Evolutionary conservation across 35 echinoderm and acorn worm genomes (phyloP).

Genomic region (Chiridota heheva): DNA sequence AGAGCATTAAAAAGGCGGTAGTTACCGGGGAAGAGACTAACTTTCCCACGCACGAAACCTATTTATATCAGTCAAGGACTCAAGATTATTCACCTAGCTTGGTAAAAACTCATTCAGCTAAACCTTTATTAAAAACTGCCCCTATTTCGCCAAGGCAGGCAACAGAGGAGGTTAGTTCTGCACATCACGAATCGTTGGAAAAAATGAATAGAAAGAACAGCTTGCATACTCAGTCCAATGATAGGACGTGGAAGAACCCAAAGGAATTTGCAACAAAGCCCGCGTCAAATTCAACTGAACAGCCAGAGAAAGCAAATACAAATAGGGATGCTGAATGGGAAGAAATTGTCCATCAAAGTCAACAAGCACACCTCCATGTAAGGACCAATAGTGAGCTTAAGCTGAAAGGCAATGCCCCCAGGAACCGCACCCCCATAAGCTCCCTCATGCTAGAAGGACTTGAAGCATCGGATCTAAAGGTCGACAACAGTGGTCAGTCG

Average conservation of each 20-base stretch:
- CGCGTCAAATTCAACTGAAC: not conserved
- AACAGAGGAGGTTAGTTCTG: too few species aligned
- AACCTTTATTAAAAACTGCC: too few species aligned
- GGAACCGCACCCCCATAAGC: conserved; percentile 66
- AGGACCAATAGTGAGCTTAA: conserved; percentile 3
- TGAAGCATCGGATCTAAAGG: conserved; percentile 1
- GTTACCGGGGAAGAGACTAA: too few species aligned
- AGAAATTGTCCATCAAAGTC: not conserved
- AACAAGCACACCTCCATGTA: not conserved
- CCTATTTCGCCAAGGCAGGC: too few species aligned
- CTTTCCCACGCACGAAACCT: too few species aligned
- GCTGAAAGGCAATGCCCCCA: conserved; percentile 52
- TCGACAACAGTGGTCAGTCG: too few species aligned
- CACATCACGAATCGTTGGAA: too few species aligned
- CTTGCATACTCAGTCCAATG: conserved; percentile 17
- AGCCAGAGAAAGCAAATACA: conserved; percentile 20
- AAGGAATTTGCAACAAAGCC: conserved; percentile 39
- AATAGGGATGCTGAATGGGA: not conserved
- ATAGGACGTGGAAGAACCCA: conserved; percentile 67
- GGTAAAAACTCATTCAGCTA: too few species aligned
- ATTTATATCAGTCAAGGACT: too few species aligned
- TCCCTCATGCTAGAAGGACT: conserved; percentile 41
- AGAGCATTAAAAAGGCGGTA: too few species aligned
- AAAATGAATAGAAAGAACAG: conserved; percentile 41
- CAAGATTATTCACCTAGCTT: too few species aligned